phyloP scores from a whole-genome alignment of 2,797 vertebrate species.

The Sebastes aleutianus region DNA sequence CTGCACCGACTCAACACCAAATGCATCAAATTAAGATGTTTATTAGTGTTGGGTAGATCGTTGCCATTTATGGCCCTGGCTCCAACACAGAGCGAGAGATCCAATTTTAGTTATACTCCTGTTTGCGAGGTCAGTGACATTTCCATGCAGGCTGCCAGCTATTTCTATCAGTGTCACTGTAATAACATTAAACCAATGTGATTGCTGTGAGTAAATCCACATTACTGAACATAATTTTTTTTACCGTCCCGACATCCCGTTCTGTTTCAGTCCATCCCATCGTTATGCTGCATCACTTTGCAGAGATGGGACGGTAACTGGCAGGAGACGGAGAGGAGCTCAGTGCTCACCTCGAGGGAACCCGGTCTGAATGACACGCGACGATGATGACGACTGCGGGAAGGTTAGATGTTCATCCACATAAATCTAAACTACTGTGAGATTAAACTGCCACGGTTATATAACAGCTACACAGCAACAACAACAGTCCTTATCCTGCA shows the following conservation, averaged over 20 bases:
- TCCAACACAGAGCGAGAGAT: constrained; percentile 3
- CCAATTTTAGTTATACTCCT: constrained; percentile 14
- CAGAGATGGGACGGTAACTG: neutral
- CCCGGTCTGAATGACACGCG: neutral
- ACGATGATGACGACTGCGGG: neutral
- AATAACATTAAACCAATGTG: constrained; percentile 39
- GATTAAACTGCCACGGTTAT: constrained; percentile 18
- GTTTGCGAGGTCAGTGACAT: constrained; percentile 37
- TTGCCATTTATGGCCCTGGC: constrained; percentile 1
- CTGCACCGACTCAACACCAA: neutral
- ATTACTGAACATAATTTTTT: constrained; percentile 39
- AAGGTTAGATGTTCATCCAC: constrained; percentile 12
- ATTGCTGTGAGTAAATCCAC: constrained; percentile 54
- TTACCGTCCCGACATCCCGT: constrained; percentile 30
- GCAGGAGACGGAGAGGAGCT: constrained; percentile 1
- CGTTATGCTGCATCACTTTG: neutral
- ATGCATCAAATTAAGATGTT: constrained; percentile 9
- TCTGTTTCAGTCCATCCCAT: constrained; percentile 1
- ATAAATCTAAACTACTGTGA: constrained; percentile 3
- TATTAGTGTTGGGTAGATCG: neutral
- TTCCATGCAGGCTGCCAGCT: constrained; percentile 28
- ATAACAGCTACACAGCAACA: constrained; percentile 1
- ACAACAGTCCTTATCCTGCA: neutral
- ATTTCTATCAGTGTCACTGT: constrained; percentile 54
- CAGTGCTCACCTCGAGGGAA: constrained; percentile 5